phyloP scores from a whole-genome alignment of 2,113 vertebrate species.

The Brachyhypopomus gauderio region DNA sequence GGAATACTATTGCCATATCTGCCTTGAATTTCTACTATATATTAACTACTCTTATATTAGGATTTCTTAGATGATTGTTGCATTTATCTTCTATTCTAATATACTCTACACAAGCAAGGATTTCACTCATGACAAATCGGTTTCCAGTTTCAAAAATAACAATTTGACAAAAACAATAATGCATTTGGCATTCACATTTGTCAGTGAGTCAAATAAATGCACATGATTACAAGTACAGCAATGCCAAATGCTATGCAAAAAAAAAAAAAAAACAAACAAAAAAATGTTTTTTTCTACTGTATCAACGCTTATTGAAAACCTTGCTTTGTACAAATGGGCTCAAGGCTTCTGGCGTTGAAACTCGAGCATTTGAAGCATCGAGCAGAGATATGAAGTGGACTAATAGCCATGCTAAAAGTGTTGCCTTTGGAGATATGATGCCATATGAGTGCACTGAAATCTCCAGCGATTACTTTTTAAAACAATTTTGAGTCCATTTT shows the following conservation, averaged over 20 bases:
- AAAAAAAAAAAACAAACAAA: neutral
- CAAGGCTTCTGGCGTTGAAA: conserved; percentile 56
- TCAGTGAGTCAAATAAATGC: conserved; percentile 50
- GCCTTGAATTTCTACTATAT: conserved; percentile 85
- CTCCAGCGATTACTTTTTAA: conserved; percentile 57
- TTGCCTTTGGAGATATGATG: conserved; percentile 70
- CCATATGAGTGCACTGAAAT: conserved; percentile 67
- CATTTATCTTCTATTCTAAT: conserved; percentile 42
- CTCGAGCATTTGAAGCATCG: conserved; percentile 52
- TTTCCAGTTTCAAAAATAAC: conserved; percentile 16
- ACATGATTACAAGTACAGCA: conserved; percentile 57
- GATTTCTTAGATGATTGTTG: conserved; percentile 69
- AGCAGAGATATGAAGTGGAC: conserved; percentile 62
- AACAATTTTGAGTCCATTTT: conserved; percentile 39
- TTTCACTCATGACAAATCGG: conserved; percentile 17
- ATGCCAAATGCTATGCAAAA: conserved; percentile 80
- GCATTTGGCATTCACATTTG: conserved; percentile 72
- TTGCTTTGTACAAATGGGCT: conserved; percentile 66
- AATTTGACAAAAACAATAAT: conserved; percentile 39
- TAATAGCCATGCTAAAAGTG: conserved; percentile 72
- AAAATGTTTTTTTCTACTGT: conserved; percentile 54
- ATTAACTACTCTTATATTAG: conserved; percentile 71
- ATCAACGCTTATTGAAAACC: conserved; percentile 58
- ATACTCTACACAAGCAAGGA: conserved; percentile 13
- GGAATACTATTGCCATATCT: conserved; percentile 80